Percentiles rank a stretch among this genome's conserved stretches.
These are phyloP conservation scores for Cerceris ruficornis DNA, from an alignment of 2,888 invertebrate species.

Conservation along the genomic window DNA sequence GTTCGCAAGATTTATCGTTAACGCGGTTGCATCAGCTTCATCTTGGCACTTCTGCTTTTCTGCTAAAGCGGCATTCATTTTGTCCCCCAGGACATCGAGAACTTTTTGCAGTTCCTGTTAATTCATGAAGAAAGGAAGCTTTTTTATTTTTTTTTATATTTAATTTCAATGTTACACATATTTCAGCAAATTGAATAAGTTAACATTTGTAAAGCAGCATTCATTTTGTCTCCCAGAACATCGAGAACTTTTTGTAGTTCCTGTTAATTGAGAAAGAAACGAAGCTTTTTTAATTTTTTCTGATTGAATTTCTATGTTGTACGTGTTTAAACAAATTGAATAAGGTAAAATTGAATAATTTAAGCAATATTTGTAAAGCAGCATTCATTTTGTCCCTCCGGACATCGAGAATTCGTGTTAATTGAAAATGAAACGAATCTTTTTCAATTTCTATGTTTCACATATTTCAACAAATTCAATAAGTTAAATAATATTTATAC, in stretches of 20 bases:
- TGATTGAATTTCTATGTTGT: background rate
- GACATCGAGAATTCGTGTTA: conserved; percentile 86
- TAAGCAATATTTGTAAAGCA: conserved; percentile 81
- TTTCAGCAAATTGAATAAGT: background rate
- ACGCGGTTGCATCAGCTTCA: conserved; percentile 94
- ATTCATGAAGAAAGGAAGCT: background rate
- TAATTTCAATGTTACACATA: background rate
- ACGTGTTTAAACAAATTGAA: background rate
- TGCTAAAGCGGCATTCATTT: conserved; percentile 93
- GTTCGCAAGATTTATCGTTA: conserved; percentile 95
- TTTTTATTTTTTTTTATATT: background rate
- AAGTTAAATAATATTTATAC: too few relatives aligned
- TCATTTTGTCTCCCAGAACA: conserved; percentile 91
- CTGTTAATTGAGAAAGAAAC: conserved; percentile 73
- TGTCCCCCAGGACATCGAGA: conserved; percentile 88
- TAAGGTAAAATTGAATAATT: background rate
- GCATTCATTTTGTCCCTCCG: conserved; percentile 92
- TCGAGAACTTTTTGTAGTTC: conserved; percentile 90
- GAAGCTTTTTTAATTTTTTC: background rate
- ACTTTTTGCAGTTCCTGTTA: conserved; percentile 89
- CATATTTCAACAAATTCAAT: background rate
- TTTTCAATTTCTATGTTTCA: background rate
- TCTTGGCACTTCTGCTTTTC: conserved; percentile 95
- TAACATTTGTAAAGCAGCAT: too few relatives aligned
- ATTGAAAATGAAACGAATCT: background rate